Base-by-base conservation (phyloP, 1,140 invertebrate species). In the Magallana gigas region DNA sequence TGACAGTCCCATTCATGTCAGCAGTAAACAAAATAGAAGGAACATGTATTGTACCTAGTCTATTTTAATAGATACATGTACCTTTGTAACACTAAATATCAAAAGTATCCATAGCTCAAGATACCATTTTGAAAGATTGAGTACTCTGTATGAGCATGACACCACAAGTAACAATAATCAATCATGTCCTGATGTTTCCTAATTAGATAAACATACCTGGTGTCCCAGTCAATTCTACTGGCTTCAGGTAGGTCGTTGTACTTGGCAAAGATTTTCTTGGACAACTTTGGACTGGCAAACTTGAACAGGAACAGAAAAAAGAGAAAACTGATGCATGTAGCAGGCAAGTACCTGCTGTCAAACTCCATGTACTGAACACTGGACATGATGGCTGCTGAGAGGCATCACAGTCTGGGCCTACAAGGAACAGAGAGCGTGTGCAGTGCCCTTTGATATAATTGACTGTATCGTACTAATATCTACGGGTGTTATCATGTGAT, bases 221-320 rank as follows among this genome's bases (percentile, higher is more conserved):
- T 58, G 18, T 83, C 81, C 81, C 81, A 83, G 81, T 83, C 81
- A 58, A 83, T 83, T 56, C 36, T 57, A n/a, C 16, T 83, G 48
- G 81, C 14, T 29, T 12, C 56, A 83, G 48, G 56, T 83, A 83
- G 16, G 81, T 9, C 36, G 57, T 83, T 58, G 57, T 83, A 83
- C 16, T 83, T 58, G 56, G 14, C 57, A 23, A 83, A 83, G 4
- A 83, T 18, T 83, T 83, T 83, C 57, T 58, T 83, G 81, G 81
- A 57, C 48, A 83, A 57, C 16, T 83, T 83, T 83, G 81, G 81
- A n/a, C n/a, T 83, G 56, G 57, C 81, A 57, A 83, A 83, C 57
- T 83, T 83, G 81, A 83, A 83, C 16, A 83, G 4, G 81, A 58
- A 57, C 48, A 83, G 16, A 58, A 83, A 83, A 2, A 83, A 83